Conservation (phyloP, 2,797 vertebrate species). For the Crax fasciolata region DNA sequence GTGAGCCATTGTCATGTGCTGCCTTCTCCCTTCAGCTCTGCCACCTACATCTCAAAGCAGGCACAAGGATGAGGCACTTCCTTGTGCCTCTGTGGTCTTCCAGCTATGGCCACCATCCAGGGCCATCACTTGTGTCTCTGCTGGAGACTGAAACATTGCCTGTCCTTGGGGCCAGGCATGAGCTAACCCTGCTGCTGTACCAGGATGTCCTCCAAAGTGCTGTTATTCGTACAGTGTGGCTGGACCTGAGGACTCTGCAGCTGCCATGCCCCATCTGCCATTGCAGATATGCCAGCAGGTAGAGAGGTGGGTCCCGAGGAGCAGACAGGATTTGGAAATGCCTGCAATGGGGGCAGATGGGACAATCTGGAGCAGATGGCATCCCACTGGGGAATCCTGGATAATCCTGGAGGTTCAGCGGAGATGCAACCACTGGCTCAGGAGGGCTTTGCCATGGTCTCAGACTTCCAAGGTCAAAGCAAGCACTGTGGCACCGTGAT, state of each 20-base stretch:
- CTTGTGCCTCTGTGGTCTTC: neutral
- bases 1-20: neutral
- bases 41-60: accelerated
- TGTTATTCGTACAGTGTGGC: neutral
- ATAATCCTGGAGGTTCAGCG: neutral
- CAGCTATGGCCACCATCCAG: neutral
- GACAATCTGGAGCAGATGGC: neutral
- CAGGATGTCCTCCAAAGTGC: neutral
- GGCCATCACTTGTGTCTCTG: neutral
- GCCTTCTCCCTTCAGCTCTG: neutral
- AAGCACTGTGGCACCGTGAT: neutral
- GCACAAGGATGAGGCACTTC: neutral
- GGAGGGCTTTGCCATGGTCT: neutral
- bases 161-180: neutral
- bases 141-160: neutral
- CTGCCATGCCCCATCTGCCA: neutral
- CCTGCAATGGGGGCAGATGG: neutral
- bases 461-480: neutral
- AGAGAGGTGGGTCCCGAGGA: neutral
- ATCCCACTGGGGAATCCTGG: neutral
- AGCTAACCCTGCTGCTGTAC: neutral
- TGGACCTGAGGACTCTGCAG: neutral
- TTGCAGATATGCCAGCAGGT: neutral
- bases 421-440: neutral
- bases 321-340: neutral